phyloP scores from a whole-genome alignment of 2,797 vertebrate species.

The Tragelaphus oryx region DNA sequence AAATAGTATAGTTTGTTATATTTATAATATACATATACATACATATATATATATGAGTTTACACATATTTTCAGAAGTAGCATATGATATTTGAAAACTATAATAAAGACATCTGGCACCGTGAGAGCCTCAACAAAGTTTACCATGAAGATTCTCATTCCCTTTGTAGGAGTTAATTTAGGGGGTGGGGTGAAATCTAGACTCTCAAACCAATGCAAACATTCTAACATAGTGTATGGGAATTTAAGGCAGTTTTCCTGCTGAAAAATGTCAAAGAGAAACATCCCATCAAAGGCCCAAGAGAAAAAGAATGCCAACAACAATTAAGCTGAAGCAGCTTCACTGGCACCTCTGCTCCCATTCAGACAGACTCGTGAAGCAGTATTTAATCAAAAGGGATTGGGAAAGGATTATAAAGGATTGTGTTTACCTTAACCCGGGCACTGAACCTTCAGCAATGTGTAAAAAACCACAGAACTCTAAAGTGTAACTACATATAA shows the following conservation, averaged over 20 bases:
- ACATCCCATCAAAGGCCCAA: background rate
- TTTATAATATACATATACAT: background rate
- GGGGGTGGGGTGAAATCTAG: background rate
- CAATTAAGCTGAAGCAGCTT: conserved; percentile 20
- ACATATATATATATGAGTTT: background rate
- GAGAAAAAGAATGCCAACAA: background rate
- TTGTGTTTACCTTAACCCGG: conserved; percentile 26
- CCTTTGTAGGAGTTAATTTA: background rate
- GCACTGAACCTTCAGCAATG: background rate
- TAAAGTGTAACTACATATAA: background rate
- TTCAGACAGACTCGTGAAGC: background rate
- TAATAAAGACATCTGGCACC: background rate
- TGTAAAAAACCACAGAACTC: background rate
- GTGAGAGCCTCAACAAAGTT: background rate
- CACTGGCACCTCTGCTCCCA: background rate
- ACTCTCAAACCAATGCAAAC: background rate
- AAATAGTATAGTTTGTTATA: background rate
- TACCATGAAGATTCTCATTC: background rate
- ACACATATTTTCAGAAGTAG: background rate
- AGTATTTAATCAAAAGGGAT: conserved; percentile 18
- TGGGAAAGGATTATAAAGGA: background rate
- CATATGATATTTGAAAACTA: background rate
- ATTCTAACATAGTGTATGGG: background rate
- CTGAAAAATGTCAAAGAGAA: background rate
- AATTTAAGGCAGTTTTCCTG: background rate